Base-by-base conservation (phyloP, 2,888 invertebrate genomes). In the Lepetodrilus schrolli region DNA sequence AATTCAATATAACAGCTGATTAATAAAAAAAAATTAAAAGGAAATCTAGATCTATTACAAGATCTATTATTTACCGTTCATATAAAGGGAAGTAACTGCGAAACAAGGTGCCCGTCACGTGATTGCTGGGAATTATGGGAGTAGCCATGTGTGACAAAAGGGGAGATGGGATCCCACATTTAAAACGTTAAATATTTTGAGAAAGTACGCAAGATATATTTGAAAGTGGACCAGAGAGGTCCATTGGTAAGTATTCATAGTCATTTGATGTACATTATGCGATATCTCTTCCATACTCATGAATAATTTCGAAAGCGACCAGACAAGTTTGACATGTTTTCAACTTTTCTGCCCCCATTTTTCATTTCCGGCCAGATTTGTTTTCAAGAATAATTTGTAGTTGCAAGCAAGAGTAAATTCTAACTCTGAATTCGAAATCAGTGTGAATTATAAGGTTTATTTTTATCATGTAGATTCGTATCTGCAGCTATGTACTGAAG, bases 131-230 rank as follows among this genome's bases (percentile, higher is more conserved):
- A 68, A 68, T 68, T 68, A 43, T 68, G 68, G 68, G 68, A 68
- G 43, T 30, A 68, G 68, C 47, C 68, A 68, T 68, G 68, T 68
- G 68, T 68, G 43, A 68, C 68, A 68, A 68, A 68, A 47, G 68
- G 68, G 34, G 65, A 30, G 58, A 58, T 58, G 58, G 34, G 34
- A 30, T 58, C 58, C 26, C 10, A 58, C 30, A 34, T 30, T n/a
- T n/a, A n/a, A n/a, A n/a, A 58, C 58, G 58, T 34, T 30, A 51
- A 51, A 30, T 23, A 4, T 51, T 51, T 17, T 43, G 43, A 43
- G n/a, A 43, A 17, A 4, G 43, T 43, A 17, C 43, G 17, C 43
- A 5, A 17, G 43, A 43, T 7, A 43, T 43, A 17, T 43, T 43
- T 17, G n/a, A 43, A 17, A 43, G 13, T 17, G 43, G 43, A 10